Conservation (phyloP, 2,888 invertebrate genomes). For the Parascotia fuliginaria region DNA sequence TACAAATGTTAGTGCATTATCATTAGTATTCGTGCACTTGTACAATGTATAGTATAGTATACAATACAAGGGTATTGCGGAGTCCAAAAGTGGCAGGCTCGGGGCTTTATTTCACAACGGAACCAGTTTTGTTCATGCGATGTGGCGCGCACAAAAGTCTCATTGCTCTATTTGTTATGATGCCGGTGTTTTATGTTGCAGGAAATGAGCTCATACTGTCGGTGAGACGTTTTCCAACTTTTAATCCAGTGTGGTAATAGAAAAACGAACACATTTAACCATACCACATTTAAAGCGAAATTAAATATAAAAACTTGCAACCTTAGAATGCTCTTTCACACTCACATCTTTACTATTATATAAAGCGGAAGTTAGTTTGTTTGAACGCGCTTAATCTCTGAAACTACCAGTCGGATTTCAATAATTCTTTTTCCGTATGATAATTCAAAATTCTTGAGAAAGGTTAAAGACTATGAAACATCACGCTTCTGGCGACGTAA, state of each 20-base stretch:
- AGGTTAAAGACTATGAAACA: too few species aligned
- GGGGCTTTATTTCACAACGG: constrained; percentile 63
- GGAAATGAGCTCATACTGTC: constrained; percentile 67
- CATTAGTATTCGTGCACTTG: constrained; percentile 16
- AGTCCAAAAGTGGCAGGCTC: constrained; percentile 51
- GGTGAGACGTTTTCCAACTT: constrained; percentile 55
- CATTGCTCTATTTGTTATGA: constrained; percentile 72
- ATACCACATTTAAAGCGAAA: constrained; percentile 34
- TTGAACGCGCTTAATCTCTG: too few species aligned
- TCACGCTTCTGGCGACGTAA: too few species aligned
- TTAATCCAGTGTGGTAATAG: constrained; percentile 54
- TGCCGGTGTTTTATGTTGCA: constrained; percentile 64
- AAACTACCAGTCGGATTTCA: too few species aligned
- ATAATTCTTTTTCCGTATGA: too few species aligned
- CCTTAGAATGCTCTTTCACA: constrained; percentile 37
- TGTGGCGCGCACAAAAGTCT: constrained; percentile 58
- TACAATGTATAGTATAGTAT: background rate
- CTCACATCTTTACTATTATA: too few species aligned
- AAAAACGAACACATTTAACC: constrained; percentile 46
- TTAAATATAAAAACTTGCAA: constrained; percentile 27
- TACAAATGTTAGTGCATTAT: constrained; percentile 30
- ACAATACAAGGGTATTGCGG: constrained; percentile 18
- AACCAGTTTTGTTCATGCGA: constrained; percentile 70
- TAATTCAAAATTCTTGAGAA: too few species aligned
- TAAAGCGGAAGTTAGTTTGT: too few species aligned